phyloP scores from a whole-genome alignment of 2,113 vertebrate species.

The Corapipo altera region DNA sequence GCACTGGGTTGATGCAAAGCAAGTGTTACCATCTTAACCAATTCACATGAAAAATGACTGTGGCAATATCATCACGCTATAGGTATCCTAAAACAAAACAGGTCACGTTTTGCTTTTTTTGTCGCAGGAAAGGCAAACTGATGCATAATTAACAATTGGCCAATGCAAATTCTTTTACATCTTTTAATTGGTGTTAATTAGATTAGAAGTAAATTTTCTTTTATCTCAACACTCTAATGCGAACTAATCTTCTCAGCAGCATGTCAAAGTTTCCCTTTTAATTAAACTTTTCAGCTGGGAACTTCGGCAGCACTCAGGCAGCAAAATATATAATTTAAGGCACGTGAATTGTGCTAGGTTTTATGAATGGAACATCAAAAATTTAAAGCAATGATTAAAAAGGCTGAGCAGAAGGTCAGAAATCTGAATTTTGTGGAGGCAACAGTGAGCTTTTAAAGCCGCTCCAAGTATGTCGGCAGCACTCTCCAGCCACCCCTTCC shows the following conservation, averaged over 20 bases:
- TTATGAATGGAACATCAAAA: constrained; percentile 46
- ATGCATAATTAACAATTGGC: constrained; percentile 89
- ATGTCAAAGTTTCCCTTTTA: constrained; percentile 80
- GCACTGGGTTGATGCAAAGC: background rate
- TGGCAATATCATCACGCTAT: constrained; percentile 47
- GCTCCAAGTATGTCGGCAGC: background rate
- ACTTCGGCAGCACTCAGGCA: constrained; percentile 36
- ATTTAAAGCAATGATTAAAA: constrained; percentile 2
- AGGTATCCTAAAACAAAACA: constrained; percentile 63
- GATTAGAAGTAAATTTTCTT: constrained; percentile 84
- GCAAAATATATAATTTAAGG: constrained; percentile 21
- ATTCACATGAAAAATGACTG: constrained; percentile 64
- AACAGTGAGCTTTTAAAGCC: background rate
- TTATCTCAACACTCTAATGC: constrained; percentile 84
- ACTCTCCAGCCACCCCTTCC: background rate
- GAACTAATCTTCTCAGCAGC: constrained; percentile 86
- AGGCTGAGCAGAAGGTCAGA: background rate
- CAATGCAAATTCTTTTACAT: constrained; percentile 81
- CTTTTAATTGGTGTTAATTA: constrained; percentile 94
- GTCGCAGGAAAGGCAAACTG: constrained; percentile 78
- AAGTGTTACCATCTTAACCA: constrained; percentile 57
- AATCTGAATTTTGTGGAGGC: background rate
- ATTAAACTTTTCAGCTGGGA: constrained; percentile 84
- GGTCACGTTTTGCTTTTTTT: constrained; percentile 62
- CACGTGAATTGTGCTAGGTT: background rate